Percentiles rank a stretch among this genome's conserved stretches.
These are phyloP conservation scores for Cyanoderma ruficeps DNA, from an alignment of 2,113 vertebrate species.

Conservation along the genomic window DNA sequence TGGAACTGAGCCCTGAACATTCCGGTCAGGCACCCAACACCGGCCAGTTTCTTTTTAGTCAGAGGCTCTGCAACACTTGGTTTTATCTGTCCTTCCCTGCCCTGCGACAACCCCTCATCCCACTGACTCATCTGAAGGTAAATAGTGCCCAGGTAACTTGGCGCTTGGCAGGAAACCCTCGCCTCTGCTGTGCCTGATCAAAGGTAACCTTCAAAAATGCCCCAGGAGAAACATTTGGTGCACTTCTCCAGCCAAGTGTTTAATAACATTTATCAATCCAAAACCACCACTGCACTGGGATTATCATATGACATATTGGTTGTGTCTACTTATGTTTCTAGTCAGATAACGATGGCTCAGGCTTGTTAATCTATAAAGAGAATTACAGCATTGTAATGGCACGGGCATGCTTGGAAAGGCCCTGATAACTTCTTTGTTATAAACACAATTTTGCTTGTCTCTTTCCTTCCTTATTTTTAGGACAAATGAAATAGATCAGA, in stretches of 20 bases:
- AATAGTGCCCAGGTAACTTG: neutral
- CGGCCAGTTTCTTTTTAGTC: neutral
- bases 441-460: neutral
- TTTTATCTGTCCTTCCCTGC: neutral
- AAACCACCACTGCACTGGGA: neutral
- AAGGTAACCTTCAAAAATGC: neutral
- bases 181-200: neutral
- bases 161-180: neutral
- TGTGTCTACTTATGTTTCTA: neutral
- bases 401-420: neutral
- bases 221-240: neutral
- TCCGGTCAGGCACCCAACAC: accelerated
- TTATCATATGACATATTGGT: neutral
- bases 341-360: neutral
- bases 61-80: accelerated
- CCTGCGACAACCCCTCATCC: neutral
- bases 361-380: neutral
- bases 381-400: neutral
- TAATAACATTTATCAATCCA: neutral
- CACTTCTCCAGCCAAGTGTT: neutral
- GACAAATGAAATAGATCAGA: neutral
- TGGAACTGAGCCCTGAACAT: neutral
- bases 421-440: neutral
- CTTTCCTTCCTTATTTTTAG: neutral
- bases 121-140: neutral